Percentiles rank a stretch among this genome's conserved stretches.
Conservation (phyloP, 2,797 vertebrate species). For the Poecile montanus region DNA sequence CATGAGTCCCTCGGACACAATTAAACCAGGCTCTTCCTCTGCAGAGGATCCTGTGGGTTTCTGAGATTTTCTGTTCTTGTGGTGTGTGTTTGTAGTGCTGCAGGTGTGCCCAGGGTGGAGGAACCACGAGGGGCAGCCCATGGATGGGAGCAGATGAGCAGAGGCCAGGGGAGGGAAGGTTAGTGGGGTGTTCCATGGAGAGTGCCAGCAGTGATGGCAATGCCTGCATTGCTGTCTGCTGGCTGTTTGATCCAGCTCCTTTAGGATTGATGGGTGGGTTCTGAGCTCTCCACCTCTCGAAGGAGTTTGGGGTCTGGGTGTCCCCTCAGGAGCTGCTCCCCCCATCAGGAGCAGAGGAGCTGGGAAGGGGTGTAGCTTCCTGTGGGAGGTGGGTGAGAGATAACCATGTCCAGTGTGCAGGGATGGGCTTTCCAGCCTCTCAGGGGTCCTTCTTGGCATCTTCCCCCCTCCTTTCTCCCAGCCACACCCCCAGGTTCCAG, state of each 20-base stretch:
- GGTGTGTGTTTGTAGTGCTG: background rate
- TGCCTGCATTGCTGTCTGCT: accelerated
- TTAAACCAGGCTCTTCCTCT: background rate
- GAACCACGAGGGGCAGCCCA: background rate
- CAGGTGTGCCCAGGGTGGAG: background rate
- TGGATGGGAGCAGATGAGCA: background rate
- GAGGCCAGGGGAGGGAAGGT: background rate
- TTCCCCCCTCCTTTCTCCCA: background rate
- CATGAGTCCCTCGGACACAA: accelerated
- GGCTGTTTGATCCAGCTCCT: background rate
- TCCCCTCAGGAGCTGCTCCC: background rate
- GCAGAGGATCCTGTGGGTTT: background rate
- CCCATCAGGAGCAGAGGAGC: background rate
- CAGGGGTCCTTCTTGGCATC: accelerated
- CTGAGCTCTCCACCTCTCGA: background rate
- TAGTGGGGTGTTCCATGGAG: accelerated
- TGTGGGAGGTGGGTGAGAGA: accelerated
- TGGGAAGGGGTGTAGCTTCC: background rate
- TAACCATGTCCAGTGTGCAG: accelerated
- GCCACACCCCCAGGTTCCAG: background rate
- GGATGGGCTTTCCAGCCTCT: background rate
- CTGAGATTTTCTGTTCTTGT: background rate
- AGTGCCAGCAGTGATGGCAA: background rate
- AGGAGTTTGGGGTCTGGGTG: background rate
- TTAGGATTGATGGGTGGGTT: accelerated